phyloP scores from a whole-genome alignment of 2,113 vertebrate genomes.

The Chaetura pelagica region DNA sequence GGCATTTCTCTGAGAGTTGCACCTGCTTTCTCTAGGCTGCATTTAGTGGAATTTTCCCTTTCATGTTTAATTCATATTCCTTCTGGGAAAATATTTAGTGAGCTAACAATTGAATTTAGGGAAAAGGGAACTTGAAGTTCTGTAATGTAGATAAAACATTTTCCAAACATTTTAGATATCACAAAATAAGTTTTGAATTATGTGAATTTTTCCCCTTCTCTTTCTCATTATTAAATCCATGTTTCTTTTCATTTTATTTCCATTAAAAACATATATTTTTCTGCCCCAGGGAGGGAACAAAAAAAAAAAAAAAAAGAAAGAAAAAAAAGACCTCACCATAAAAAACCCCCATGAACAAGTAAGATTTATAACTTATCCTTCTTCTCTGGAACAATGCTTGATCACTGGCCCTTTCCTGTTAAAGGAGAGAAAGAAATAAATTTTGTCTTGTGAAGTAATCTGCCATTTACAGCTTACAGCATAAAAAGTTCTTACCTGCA shows the following conservation, averaged over 20 bases:
- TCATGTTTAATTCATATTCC: slow-evolving; percentile 60
- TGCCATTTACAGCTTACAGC: background rate
- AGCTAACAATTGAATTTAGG: slow-evolving; percentile 19
- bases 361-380: background rate
- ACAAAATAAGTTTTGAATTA: slow-evolving; percentile 27
- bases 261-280: background rate
- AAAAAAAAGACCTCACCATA: too few species aligned
- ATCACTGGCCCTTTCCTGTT: background rate
- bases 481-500: background rate
- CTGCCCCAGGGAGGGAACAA: background rate
- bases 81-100: slow-evolving; percentile 31
- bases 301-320: too few species aligned
- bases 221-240: slow-evolving; percentile 5
- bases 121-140: background rate
- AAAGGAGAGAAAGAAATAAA: background rate
- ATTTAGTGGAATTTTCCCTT: slow-evolving; percentile 22
- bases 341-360: background rate
- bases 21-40: slow-evolving; percentile 57
- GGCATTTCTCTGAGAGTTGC: background rate
- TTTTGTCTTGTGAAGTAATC: background rate
- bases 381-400: background rate
- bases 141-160: slow-evolving; percentile 8
- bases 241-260: background rate
- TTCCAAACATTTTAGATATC: background rate
- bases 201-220: background rate